phyloP scores from a whole-genome alignment of 1,140 invertebrate genomes.

The Bombus huntii region DNA sequence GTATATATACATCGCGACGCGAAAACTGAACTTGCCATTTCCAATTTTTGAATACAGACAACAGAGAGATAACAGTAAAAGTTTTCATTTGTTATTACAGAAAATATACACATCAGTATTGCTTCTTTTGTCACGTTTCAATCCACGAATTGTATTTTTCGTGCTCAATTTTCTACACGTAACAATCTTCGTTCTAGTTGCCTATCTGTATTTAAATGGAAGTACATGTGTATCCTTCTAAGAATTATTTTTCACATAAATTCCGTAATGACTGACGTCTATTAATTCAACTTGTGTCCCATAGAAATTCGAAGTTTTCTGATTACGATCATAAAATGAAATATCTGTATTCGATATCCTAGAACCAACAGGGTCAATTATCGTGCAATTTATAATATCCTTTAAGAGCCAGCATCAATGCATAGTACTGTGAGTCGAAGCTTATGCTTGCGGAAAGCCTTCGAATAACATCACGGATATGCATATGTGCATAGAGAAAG shows the following conservation, averaged over 20 bases:
- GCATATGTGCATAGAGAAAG: not conserved
- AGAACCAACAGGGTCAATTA: not conserved
- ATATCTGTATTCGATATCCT: not conserved
- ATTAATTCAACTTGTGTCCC: not conserved
- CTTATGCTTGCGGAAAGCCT: slow-evolving; percentile 7
- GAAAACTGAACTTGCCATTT: not conserved
- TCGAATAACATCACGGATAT: slow-evolving; percentile 20
- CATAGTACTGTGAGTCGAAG: not conserved
- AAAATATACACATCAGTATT: not conserved
- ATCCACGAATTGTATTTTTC: no score
- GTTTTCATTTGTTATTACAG: not conserved
- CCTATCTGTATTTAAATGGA: no score
- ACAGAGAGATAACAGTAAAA: not conserved
- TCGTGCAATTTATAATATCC: slow-evolving; percentile 22
- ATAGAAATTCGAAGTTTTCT: not conserved
- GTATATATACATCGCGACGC: not conserved
- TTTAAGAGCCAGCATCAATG: slow-evolving; percentile 7
- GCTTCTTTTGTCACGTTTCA: no score
- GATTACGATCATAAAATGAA: not conserved
- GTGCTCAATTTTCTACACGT: not conserved
- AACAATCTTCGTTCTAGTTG: no score
- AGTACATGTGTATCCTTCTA: no score
- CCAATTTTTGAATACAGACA: not conserved
- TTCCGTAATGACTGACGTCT: not conserved
- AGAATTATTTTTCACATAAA: not conserved